Evolutionary conservation across 2,888 invertebrate genomes (phyloP), one percentile per base, ranked within the genome.

Genomic region (Julus scanicus): DNA sequence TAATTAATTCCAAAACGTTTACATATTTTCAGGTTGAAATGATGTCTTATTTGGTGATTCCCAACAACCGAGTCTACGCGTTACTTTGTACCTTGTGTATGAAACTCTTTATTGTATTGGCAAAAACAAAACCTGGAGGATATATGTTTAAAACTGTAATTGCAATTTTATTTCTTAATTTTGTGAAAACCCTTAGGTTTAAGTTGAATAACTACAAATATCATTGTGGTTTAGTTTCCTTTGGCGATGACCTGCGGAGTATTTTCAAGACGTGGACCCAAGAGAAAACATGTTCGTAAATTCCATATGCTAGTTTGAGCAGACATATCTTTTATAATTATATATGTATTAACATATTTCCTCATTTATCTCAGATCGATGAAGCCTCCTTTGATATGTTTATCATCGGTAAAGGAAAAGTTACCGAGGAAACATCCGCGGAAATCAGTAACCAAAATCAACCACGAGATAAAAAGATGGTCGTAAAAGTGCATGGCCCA

Each of bases 181-280:
- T 3, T 44, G 44, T 44, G 44, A 44, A 5, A 5, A 6, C 11
- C 53, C 11, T 2, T 15, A 8, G 53, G 11, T 53, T 53, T 53
- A 53, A 53, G 11, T 2, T 53, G 3, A 44, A 44, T 44, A 53
- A 53, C 11, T 9, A 53, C 44, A 53, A 53, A 53, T 15, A 53
- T 53, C 15, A 63, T 85, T n/a, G n/a, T n/a, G 9, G 83, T 83
- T 13, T 93, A 95, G 93, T 94, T 94, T 92, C 96, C 96, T 1
- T 91, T 93, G 89, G 89, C 96, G 1, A 96, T 97, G 92, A 95
- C 97, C 0, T 92, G 93, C 44, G 98, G 98, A 0, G 90, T 93
- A 15, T 94, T 95, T 86, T 94, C 95, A 13, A 94, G 93, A 88
- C 94, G 95, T 88, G 96, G 94, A 89, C 86, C 88, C 15, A 89